Base-by-base conservation (phyloP, 2,797 vertebrate genomes). In the Dendrocincla tyrannina region DNA sequence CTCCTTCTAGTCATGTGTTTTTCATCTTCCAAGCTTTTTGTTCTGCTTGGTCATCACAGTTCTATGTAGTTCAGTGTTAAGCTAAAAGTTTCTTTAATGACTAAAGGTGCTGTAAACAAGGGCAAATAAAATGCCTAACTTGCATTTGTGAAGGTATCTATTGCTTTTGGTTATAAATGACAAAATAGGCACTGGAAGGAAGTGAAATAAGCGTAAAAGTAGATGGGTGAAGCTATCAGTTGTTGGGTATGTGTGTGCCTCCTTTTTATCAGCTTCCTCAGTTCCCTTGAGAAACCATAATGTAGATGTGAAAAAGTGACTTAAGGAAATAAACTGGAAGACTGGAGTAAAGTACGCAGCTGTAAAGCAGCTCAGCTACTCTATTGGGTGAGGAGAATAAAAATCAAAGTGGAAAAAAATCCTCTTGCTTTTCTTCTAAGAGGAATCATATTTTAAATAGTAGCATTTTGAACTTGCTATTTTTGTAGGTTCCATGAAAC, bases 401-500 rank as follows among this genome's bases (percentile, higher is more conserved):
- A 90, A 90, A 75, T 11, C 0, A 1, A 30, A 6, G 17, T 22
- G 25, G 10, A 13, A 28, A 60, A 70, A 68, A 58, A 47, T 25
- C 47, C 12, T 78, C 41, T 68, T 47, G 23, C 66, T 46, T 89
- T 91, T 91, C 33, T 82, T 91, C 32, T 70, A 42, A 76, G 63
- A 84, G 33, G 88, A 85, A 75, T 55, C 2, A 1, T 90, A 30
- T 94, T 95, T 95, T 64, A 94, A 89, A 70, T 82, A 78, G 69
- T 64, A 85, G 59, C 63, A 70, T 91, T 93, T 79, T 89, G 72
- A 92, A 63, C 76, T 86, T 49, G 28, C 86, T 91, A 35, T 77
- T 87, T 92, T 87, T 78, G 39, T 79, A 81, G 25, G 10, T 83
- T 85, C 50, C 7, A 9, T 86, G 76, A 81, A 88, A 77, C 64